Base-by-base conservation (phyloP, 2,888 invertebrate species). In the Endotricha flammealis region DNA sequence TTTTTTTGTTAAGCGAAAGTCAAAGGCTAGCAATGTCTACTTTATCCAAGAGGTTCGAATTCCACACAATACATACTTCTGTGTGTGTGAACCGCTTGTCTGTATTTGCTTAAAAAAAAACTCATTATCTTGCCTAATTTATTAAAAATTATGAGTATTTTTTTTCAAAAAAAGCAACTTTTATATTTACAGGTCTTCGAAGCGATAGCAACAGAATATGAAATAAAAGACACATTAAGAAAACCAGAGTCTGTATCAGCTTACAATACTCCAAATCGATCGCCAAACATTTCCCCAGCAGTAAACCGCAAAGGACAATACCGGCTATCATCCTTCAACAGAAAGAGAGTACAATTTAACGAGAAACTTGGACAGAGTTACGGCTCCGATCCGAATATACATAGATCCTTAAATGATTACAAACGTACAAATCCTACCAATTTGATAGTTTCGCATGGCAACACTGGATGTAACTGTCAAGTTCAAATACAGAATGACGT, bases 161-260 rank as follows among this genome's bases (percentile, higher is more conserved):
- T n/a, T n/a, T n/a, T n/a, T n/a, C n/a, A n/a, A n/a, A n/a, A n/a
- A n/a, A 14, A 30, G 6, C 1, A 9, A 3, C 22, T 29, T 14
- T 33, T 6, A 23, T 12, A 11, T 7, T 60, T 57, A 3, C 54
- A 85, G 85, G 82, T 85, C 0, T 83, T 85, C 39, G 85, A 86
- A 68, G 82, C 85, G 2, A 85, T 86, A 44, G 85, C 83, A 29
- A 66, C 64, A 4, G 85, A 85, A 51, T 86, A 83, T 37, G 80
- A 83, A 51, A 56, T 86, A 4, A 85, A 82, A 45, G 69, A 64
- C 7, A 48, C 71, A 0, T 44, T 55, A 1, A 71, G 61, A 40
- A 62, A 57, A 1, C 61, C 63, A 1, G 62, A 74, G 28, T 58
- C 70, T 0, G 36, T 57, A 3, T 82, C 81, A 2, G 76, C 80